Evolutionary conservation across 2,113 vertebrate genomes (phyloP).

Genomic region (Salvator merianae): DNA sequence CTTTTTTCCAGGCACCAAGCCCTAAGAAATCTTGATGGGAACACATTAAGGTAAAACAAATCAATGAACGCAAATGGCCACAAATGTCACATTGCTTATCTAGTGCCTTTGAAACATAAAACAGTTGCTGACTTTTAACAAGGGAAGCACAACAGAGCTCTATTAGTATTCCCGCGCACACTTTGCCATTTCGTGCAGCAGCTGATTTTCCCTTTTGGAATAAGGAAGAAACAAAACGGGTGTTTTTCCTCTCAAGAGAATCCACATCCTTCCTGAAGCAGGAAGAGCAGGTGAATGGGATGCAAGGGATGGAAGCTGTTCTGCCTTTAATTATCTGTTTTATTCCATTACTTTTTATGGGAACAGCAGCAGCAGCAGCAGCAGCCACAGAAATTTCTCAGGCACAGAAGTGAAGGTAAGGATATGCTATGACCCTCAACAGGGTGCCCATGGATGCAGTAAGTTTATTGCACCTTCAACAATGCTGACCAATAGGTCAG

Average conservation of each 20-base stretch:
- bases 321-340: constrained; percentile 56
- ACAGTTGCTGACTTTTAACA: constrained; percentile 59
- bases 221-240: constrained; percentile 63
- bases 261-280: constrained; percentile 74
- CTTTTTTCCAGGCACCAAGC: constrained; percentile 26
- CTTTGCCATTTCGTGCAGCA: constrained; percentile 65
- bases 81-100: constrained; percentile 66
- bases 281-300: constrained; percentile 77
- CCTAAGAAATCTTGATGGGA: constrained; percentile 47
- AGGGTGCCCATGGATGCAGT: not conserved
- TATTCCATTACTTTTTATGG: constrained; percentile 40
- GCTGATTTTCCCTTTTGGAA: constrained; percentile 58
- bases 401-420: not conserved
- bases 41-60: constrained; percentile 51
- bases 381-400: constrained; percentile 46
- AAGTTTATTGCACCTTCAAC: not conserved
- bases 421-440: constrained; percentile 7
- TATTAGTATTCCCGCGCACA: constrained; percentile 51
- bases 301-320: constrained; percentile 53
- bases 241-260: constrained; percentile 68
- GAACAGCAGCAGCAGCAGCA: constrained; percentile 59
- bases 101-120: constrained; percentile 46
- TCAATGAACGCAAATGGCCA: constrained; percentile 51
- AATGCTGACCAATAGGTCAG: too few relatives aligned
- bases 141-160: constrained; percentile 51